These are phyloP conservation scores for Chrysolina haemoptera DNA, from an alignment of 2,888 invertebrate genomes.

Conservation along the genomic window DNA sequence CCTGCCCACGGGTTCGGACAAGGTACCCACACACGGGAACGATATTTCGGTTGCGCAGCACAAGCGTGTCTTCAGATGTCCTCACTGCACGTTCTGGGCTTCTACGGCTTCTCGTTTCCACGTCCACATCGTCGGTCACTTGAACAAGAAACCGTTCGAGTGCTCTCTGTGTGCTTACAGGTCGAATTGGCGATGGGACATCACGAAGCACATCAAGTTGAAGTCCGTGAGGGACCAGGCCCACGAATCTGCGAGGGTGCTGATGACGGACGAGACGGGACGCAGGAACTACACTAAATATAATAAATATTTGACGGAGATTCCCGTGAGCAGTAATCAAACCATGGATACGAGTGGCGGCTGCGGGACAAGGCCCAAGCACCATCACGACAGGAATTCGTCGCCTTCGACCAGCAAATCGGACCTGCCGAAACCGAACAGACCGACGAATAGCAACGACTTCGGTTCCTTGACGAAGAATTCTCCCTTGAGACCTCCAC, in stretches of 20 bases:
- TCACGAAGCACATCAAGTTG: constrained; percentile 94
- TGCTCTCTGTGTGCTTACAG: constrained; percentile 95
- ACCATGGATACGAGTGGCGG: constrained; percentile 67
- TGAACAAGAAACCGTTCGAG: constrained; percentile 94
- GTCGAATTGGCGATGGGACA: constrained; percentile 98
- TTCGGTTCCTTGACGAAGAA: constrained; percentile 60
- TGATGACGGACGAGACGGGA: constrained; percentile 94
- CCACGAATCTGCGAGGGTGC: constrained; percentile 85
- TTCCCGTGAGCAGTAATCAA: constrained; percentile 65
- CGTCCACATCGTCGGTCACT: constrained; percentile 93
- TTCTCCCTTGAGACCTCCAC: constrained; percentile 68
- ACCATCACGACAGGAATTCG: constrained; percentile 60
- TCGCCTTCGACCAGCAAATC: constrained; percentile 55
- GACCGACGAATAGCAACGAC: constrained; percentile 58
- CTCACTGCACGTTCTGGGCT: constrained; percentile 93
- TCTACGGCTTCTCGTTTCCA: constrained; percentile 94
- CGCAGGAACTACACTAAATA: constrained; percentile 93
- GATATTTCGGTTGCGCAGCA: constrained; percentile 76
- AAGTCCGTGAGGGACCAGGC: constrained; percentile 89
- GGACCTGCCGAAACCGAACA: constrained; percentile 59
- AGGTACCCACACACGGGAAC: constrained; percentile 75
- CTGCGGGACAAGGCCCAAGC: constrained; percentile 65
- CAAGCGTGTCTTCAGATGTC: constrained; percentile 91
- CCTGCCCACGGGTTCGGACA: constrained; percentile 67
- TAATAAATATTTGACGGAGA: constrained; percentile 86